Percentiles rank a stretch among this genome's conserved stretches.
These are phyloP conservation scores for Melanchra persicariae DNA, from an alignment of 2,888 invertebrate genomes.

Conservation along the genomic window DNA sequence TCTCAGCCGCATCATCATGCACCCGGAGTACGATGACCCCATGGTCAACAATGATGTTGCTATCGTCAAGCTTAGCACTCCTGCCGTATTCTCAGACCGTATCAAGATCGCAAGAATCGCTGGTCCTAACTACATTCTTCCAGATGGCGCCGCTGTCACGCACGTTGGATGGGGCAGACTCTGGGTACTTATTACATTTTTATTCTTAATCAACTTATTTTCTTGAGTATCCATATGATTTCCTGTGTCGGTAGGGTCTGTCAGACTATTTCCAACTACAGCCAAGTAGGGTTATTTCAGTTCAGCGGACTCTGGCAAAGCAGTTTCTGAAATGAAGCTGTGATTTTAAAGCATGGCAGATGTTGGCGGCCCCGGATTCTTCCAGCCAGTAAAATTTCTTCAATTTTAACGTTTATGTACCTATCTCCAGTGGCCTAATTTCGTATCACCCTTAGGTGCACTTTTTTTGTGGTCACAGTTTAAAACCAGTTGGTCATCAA, in stretches of 20 bases:
- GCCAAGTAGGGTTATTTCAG: too few relatives aligned
- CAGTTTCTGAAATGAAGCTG: too few relatives aligned
- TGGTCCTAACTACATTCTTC: slow-evolving; percentile 30
- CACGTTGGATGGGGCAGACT: slow-evolving; percentile 75
- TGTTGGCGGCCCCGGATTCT: too few relatives aligned
- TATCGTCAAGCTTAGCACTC: slow-evolving; percentile 64
- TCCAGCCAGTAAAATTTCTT: too few relatives aligned
- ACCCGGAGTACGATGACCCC: slow-evolving; percentile 63
- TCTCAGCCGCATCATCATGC: slow-evolving; percentile 63
- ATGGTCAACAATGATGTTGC: slow-evolving; percentile 72
- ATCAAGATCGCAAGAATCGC: slow-evolving; percentile 66
- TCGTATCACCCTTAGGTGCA: too few relatives aligned
- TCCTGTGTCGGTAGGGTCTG: background rate
- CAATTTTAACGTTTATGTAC: too few relatives aligned
- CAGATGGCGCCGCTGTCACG: slow-evolving; percentile 32
- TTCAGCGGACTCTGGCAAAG: too few relatives aligned
- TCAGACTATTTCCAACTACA: background rate
- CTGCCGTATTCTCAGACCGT: slow-evolving; percentile 55
- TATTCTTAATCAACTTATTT: background rate
- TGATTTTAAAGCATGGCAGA: too few relatives aligned
- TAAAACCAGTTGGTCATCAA: too few relatives aligned
- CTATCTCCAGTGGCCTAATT: too few relatives aligned
- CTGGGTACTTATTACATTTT: slow-evolving; percentile 56
- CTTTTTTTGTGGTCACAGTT: too few relatives aligned
- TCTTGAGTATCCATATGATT: background rate